Evolutionary conservation across 2,113 vertebrate species (phyloP), one percentile per base, ranked within the genome.

Genomic region (Hemiprocne comata): DNA sequence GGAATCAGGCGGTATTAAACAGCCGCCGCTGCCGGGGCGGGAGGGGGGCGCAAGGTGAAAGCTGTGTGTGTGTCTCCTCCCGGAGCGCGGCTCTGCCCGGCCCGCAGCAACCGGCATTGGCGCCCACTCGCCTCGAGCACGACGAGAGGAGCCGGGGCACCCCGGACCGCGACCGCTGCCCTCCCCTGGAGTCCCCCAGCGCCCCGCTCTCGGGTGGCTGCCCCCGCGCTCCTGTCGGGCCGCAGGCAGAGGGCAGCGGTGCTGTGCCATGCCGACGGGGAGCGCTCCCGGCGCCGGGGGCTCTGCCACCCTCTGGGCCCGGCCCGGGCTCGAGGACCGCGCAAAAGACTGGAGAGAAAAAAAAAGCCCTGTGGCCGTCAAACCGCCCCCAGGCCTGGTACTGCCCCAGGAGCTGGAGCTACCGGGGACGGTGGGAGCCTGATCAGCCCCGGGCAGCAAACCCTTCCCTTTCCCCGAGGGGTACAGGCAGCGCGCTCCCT

Each of bases 1-100:
- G 98, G 97, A 97, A 94, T 95, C 88, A 76, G 97, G 97, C 98
- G 98, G 97, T 97, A 94, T 97, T 93, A 97, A 94, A 95, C 93
- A 90, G 95, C 54, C 97, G 61, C 97, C 78, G 57, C 90, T 94
- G 89, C 93, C 84, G 85, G 94, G 95, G 85, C 44, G 72, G 85
- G 77, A 96, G 97, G 95, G 96, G 95, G 93, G 91, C 76, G 90
- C 97, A 97, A 98, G 97, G 97, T 97, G 97, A 96, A 97, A 72
- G 65, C 64, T 13, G 14, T 14, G n/a, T 38, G 70, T 28, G 46
- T 8, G 21, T 24, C 62, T 40, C 38, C 58, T 44, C 54, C 54
- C 17, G 85, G 10, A 87, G 42, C 57, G 33, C 18, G 20, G 60
- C 78, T 60, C 60, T 76, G 50, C 57, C 66, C n/a, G 44, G 60